Conservation (phyloP, 23 tunicate species). For the Halocynthia aurantium region DNA sequence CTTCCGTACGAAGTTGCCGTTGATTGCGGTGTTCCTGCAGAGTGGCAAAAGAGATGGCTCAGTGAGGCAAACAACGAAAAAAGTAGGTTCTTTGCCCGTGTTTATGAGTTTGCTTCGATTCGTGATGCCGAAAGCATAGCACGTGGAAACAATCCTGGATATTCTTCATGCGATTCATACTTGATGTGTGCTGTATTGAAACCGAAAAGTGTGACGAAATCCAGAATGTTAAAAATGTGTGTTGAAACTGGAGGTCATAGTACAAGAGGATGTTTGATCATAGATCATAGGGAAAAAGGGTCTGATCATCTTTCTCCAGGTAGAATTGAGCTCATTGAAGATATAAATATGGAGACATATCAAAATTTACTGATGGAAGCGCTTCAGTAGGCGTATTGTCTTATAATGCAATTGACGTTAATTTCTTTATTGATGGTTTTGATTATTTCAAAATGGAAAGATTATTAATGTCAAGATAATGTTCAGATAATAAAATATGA, state of each 20-base stretch:
- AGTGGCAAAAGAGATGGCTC: constrained; percentile 23
- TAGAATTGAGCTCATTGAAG: neutral
- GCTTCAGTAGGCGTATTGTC: too few relatives aligned
- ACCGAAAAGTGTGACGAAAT: constrained; percentile 18
- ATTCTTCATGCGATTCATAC: constrained; percentile 62
- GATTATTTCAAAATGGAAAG: too few relatives aligned
- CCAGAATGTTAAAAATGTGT: neutral
- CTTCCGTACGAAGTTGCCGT: constrained; percentile 32
- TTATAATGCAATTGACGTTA: too few relatives aligned
- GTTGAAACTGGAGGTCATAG: constrained; percentile 50
- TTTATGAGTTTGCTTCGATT: neutral
- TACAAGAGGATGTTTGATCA: constrained; percentile 32
- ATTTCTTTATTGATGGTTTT: too few relatives aligned
- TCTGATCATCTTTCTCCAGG: neutral
- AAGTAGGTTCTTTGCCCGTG: neutral
- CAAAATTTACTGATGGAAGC: neutral
- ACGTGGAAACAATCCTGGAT: constrained; percentile 8
- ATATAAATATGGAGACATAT: constrained; percentile 1
- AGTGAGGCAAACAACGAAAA: neutral
- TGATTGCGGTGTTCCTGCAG: constrained; percentile 15
- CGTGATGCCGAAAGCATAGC: neutral
- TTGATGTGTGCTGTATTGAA: constrained; percentile 64
- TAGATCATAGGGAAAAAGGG: constrained; percentile 8
- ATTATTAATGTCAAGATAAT: too few relatives aligned
- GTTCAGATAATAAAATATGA: too few relatives aligned